Evolutionary conservation across 2,888 invertebrate species (phyloP).

Genomic region (Xanthorhoe spadicearia): DNA sequence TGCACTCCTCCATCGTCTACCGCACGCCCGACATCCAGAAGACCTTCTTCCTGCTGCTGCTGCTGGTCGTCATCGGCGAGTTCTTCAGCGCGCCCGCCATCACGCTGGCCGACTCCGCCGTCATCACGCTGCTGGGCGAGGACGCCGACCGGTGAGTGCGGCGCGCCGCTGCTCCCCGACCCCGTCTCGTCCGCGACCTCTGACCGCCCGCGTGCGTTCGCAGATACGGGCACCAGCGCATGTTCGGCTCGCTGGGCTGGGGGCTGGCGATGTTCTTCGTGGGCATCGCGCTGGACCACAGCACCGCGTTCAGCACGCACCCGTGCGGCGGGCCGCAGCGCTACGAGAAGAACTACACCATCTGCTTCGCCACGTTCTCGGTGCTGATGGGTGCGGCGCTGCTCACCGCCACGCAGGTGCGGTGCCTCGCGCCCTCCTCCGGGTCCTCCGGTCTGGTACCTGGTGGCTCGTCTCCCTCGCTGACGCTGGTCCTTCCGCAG

Average conservation of each 20-base stretch:
- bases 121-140: conserved; percentile 94
- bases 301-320: conserved; percentile 97
- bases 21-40: conserved; percentile 95
- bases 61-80: conserved; percentile 97
- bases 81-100: conserved; percentile 99
- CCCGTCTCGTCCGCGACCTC: neutral
- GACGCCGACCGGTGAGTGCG: conserved; percentile 88
- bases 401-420: conserved; percentile 94
- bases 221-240: conserved; percentile 97
- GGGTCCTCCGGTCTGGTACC: no score
- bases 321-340: conserved; percentile 94
- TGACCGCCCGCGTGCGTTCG: neutral
- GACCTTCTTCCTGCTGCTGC: conserved; percentile 96
- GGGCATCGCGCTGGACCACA: conserved; percentile 97
- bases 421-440: neutral
- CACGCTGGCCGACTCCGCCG: conserved; percentile 96
- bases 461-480: neutral
- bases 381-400: conserved; percentile 98
- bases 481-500: conserved; percentile 49
- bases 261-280: conserved; percentile 99
- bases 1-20: conserved; percentile 97
- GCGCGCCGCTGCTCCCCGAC: neutral
- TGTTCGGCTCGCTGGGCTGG: conserved; percentile 99
- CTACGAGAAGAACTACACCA: conserved; percentile 98
- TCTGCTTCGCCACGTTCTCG: conserved; percentile 99